These are phyloP conservation scores for Callaeas wilsoni DNA, from an alignment of 2,113 vertebrate genomes.

Conservation along the genomic window DNA sequence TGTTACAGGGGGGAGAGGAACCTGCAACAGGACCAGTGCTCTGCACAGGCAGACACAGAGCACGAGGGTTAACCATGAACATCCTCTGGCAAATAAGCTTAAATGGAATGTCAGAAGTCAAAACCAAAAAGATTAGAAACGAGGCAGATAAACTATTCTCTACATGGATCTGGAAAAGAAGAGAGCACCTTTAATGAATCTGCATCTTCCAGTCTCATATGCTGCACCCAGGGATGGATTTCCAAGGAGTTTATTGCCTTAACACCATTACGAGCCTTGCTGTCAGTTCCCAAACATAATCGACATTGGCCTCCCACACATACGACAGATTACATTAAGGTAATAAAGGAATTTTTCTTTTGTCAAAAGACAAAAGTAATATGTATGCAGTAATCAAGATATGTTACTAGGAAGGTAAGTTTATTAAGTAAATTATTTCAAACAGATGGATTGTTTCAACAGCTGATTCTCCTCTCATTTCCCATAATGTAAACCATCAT, in stretches of 20 bases:
- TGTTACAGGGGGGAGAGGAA: background rate
- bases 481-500: background rate
- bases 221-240: background rate
- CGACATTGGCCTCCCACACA: accelerated
- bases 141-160: background rate
- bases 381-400: background rate
- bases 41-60: background rate
- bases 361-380: background rate
- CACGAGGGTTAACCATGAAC: background rate
- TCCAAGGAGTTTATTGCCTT: background rate
- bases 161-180: background rate
- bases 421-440: background rate
- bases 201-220: background rate
- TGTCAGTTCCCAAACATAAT: background rate
- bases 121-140: background rate
- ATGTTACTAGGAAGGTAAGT: background rate
- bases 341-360: background rate
- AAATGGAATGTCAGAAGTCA: background rate
- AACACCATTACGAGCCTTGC: background rate
- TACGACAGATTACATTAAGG: background rate
- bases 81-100: background rate
- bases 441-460: background rate
- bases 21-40: accelerated
- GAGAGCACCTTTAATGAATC: background rate
- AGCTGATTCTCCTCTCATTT: background rate